Conservation (phyloP, 2,113 vertebrate genomes). For the Chaetops frenatus region DNA sequence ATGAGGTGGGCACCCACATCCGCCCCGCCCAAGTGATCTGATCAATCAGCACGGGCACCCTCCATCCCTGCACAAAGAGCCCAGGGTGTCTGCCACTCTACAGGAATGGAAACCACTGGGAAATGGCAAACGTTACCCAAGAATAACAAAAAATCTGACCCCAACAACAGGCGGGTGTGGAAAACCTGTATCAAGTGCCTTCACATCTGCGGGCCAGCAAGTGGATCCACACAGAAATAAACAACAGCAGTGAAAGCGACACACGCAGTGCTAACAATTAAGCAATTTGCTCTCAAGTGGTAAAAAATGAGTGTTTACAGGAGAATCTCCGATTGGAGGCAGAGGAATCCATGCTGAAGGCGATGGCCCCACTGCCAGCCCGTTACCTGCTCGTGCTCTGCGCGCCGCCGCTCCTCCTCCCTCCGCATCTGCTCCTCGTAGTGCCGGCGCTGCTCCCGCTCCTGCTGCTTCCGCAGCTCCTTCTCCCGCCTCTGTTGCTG, state of each 20-base stretch:
- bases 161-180: not conserved
- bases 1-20: not conserved
- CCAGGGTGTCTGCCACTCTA: not conserved
- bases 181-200: not conserved
- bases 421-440: conserved; percentile 93
- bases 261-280: not conserved
- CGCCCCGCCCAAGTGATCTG: not conserved
- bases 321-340: not conserved
- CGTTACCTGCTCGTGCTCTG: conserved; percentile 91
- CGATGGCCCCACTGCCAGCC: accelerated
- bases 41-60: not conserved
- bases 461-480: conserved; percentile 95
- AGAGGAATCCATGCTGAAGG: not conserved
- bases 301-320: not conserved
- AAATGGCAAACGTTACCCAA: not conserved
- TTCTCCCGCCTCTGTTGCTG: conserved; percentile 95
- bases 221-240: not conserved
- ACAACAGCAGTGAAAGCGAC: not conserved
- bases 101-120: not conserved
- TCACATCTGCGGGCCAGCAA: not conserved
- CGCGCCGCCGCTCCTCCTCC: conserved; percentile 92
- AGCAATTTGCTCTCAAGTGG: conserved; percentile 19
- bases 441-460: conserved; percentile 90
- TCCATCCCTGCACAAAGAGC: not conserved
- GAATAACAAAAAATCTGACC: not conserved